Evolutionary conservation across 92 coral and sea anemone species (phyloP), one percentile per base, ranked within the genome.

Genomic region (Metridium senile): DNA sequence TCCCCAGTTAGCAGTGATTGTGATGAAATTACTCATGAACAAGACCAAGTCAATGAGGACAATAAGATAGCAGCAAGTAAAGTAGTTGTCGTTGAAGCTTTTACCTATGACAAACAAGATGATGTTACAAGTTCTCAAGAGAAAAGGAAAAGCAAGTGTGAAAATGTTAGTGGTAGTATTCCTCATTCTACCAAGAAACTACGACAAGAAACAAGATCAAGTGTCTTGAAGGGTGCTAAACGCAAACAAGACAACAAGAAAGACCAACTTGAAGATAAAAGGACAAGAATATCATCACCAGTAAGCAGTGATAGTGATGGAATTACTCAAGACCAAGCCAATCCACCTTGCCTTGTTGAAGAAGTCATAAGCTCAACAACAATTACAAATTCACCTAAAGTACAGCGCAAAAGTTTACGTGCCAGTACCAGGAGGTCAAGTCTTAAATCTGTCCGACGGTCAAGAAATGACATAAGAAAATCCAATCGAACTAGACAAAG

Each of bases 361-460:
- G 62, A 72, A 11, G 52, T 68, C 23, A 74, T 78, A 13, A 62
- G 72, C 22, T 78, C 80, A 34, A 71, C 88, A n/a, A 79, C 64
- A 19, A 26, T 26, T 16, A 29, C 84, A 20, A 39, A 39, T 39
- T 58, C 62, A 66, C 80, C 29, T 11, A 75, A 86, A 67, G 51
- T 78, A 67, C 68, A 73, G 18, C 62, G 81, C 18, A 72, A 71
- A 57, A 86, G 91, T 47, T 72, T 45, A 30, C 81, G 58, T 11
- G 56, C 76, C 31, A 75, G 88, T 57, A 79, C 83, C 56, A 62
- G 72, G 29, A 80, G 85, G 49, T 82, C 87, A 46, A 86, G 89
- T 63, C 63, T 58, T 29, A 23, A 77, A 56, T 76, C 73, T 34
- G 68, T 70, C 0, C 45, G 20, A 49, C 34, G 49, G 6, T 39